Base-by-base conservation (phyloP, 2,888 invertebrate genomes). In the Eupithecia subumbrata region DNA sequence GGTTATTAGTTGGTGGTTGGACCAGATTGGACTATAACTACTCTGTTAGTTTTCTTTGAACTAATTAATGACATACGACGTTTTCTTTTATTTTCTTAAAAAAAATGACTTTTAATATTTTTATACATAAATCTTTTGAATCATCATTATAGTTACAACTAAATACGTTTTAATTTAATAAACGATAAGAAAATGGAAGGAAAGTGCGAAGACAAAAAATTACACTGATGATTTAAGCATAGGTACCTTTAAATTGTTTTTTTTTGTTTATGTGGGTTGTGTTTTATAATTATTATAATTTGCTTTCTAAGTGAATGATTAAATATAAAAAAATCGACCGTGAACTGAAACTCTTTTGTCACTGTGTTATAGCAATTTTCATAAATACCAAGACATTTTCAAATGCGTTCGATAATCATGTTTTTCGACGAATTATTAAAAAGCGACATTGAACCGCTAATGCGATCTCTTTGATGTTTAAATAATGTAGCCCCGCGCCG, bases 21-120 rank as follows among this genome's bases (percentile, higher is more conserved):
- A 82, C 84, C 78, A 83, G 84, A 87, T 87, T 82, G 84, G 86
- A 84, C 87, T 85, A 86, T 89, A 89, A 90, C 89, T 85, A 86
- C 86, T 84, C 86, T 83, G 85, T 89, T 89, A 79, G 69, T 77
- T 69, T 76, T 79, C 87, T 88, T 87, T 87, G 87, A 87, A 85
- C 84, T 81, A 81, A 82, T 48, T 77, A 75, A 77, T 78, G 48
- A 74, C 60, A 18, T 48, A 66, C 60, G 63, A 1, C 63, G 1
- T 63, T 64, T 18, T 34, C 18, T 64, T 30, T 30, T 16, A 5
- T 64, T 34, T 64, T 64, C 34, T 68, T 48, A 37, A 18, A 60
- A 18, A 60, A 56, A 69, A 63, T 71, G 30, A 63, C 60, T 64
- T n/a, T 11, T 12, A 63, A 30, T 2, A 14, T 30, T 0, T 56